Conservation (phyloP, 2,113 vertebrate species). For the Scolopax mira region DNA sequence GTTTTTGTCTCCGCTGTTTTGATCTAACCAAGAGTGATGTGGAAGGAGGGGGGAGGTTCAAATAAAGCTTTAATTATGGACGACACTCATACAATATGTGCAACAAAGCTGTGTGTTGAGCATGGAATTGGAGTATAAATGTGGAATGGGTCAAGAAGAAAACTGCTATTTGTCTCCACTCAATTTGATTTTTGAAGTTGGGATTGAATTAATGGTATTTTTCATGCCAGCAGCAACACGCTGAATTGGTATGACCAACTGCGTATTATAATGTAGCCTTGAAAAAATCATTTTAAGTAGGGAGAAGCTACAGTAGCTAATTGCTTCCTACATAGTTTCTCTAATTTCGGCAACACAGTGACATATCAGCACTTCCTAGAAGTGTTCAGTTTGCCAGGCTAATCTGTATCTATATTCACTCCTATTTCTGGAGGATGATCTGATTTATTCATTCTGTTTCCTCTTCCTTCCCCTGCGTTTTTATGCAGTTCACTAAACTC, state of each 20-base stretch:
- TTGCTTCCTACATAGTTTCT: neutral
- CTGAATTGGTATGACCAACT: neutral
- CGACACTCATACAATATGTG: neutral
- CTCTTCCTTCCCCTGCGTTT: neutral
- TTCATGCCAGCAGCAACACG: neutral
- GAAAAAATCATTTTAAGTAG: neutral
- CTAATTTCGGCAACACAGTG: neutral
- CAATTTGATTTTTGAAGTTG: neutral
- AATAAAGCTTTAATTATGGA: constrained; percentile 40
- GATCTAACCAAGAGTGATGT: constrained; percentile 38
- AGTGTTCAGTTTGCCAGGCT: neutral
- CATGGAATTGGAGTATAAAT: neutral
- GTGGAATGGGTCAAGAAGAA: neutral
- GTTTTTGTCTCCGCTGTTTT: constrained; percentile 26
- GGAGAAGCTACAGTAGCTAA: constrained; percentile 1
- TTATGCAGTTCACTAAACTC: neutral
- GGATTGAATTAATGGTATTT: neutral
- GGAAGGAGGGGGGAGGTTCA: neutral
- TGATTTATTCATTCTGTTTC: neutral
- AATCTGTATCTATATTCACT: neutral
- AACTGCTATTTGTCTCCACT: neutral
- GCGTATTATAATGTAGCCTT: neutral
- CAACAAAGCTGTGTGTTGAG: neutral
- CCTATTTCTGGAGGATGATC: neutral
- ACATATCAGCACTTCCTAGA: neutral